A percentile compares a stretch with the other conserved stretches of the same genome.
These are phyloP conservation scores for Eudemis profundana DNA, from an alignment of 2,888 invertebrate species.

Conservation along the genomic window DNA sequence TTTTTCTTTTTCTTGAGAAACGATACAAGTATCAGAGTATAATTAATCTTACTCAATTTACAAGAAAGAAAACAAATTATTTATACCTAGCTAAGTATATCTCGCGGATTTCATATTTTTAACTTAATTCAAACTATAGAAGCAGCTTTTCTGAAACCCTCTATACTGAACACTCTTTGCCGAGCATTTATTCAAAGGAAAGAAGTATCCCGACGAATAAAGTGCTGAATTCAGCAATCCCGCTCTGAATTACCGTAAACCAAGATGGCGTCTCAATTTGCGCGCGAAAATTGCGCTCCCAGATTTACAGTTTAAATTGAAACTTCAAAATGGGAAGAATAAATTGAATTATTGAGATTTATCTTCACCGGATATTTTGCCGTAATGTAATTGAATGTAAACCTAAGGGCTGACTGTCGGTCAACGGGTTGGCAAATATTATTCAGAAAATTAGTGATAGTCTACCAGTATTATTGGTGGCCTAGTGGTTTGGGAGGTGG, in stretches of 20 bases:
- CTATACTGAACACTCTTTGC: constrained; percentile 4
- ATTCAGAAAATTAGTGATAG: background rate
- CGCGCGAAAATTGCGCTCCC: constrained; percentile 18
- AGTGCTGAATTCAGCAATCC: constrained; percentile 28
- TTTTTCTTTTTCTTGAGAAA: too few relatives aligned
- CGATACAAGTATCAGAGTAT: too few relatives aligned
- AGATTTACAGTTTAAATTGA: constrained; percentile 21
- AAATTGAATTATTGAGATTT: constrained; percentile 23
- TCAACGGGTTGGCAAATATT: background rate
- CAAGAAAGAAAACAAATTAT: too few relatives aligned
- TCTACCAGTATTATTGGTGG: too few relatives aligned
- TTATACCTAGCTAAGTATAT: too few relatives aligned
- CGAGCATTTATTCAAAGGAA: constrained; percentile 21
- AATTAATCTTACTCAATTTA: too few relatives aligned
- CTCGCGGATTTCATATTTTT: background rate
- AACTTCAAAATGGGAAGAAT: constrained; percentile 16
- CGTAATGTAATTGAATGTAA: background rate
- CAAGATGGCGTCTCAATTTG: constrained; percentile 35
- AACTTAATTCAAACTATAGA: background rate
- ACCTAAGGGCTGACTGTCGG: background rate
- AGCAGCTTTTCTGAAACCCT: background rate
- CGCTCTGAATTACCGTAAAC: constrained; percentile 33
- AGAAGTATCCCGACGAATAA: constrained; percentile 24
- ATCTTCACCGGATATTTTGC: background rate
- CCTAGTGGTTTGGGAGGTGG: too few relatives aligned